Percentiles rank a stretch among this genome's conserved stretches.
phyloP scores from a whole-genome alignment of 2,797 vertebrate genomes.

The Danio aesculapii region DNA sequence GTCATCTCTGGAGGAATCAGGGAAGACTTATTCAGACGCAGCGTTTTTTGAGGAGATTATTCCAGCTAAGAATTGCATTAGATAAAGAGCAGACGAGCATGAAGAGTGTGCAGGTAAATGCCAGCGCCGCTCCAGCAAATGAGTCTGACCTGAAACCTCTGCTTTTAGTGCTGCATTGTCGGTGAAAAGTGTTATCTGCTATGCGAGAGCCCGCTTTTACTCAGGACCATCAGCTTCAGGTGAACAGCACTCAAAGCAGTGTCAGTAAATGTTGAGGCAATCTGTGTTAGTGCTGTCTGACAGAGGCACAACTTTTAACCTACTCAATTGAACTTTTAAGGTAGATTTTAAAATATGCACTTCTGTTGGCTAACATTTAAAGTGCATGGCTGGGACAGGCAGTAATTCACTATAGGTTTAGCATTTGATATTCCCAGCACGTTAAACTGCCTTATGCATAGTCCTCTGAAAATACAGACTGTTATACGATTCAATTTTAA shows the following conservation, averaged over 20 bases:
- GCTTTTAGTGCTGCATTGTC: constrained; percentile 42
- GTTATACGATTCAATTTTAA: background rate
- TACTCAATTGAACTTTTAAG: background rate
- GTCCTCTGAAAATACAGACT: background rate
- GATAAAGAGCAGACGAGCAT: constrained; percentile 48
- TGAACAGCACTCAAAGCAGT: constrained; percentile 42
- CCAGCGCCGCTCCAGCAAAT: constrained; percentile 41
- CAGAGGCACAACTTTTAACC: constrained; percentile 8
- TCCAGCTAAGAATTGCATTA: constrained; percentile 44
- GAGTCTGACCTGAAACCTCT: constrained; percentile 38
- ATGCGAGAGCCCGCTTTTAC: constrained; percentile 17
- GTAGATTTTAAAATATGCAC: background rate
- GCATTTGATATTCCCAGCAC: background rate
- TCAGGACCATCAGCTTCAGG: constrained; percentile 5
- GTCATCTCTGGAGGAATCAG: constrained; percentile 16
- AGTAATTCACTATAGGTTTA: background rate
- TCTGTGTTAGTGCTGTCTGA: constrained; percentile 19
- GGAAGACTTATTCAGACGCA: constrained; percentile 15
- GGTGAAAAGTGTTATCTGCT: constrained; percentile 32
- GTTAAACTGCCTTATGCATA: background rate
- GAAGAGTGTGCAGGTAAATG: constrained; percentile 40
- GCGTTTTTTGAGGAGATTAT: constrained; percentile 45
- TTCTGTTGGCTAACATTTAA: background rate
- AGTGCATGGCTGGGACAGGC: background rate
- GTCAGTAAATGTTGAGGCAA: constrained; percentile 19